Conservation (phyloP, 2,113 vertebrate species). For the Prionailurus viverrinus region DNA sequence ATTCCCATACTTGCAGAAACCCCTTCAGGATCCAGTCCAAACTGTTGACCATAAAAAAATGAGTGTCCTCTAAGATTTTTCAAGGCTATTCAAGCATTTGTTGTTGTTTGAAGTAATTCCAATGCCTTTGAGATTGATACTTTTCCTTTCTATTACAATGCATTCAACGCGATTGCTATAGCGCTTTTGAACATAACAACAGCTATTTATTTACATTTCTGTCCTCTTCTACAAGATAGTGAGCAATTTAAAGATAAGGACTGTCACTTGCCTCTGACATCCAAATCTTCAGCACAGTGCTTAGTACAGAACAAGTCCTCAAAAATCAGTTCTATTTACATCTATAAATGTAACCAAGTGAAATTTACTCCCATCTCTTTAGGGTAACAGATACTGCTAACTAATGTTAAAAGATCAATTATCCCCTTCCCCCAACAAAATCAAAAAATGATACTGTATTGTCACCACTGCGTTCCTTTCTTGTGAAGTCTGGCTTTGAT, state of each 20-base stretch:
- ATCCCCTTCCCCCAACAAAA: background rate
- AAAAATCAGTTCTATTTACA: background rate
- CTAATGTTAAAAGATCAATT: background rate
- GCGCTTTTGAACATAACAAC: background rate
- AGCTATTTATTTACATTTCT: background rate
- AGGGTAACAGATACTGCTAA: background rate
- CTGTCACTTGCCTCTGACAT: background rate
- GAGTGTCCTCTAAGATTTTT: background rate
- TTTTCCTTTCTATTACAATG: background rate
- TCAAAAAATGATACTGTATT: background rate
- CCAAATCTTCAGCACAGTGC: background rate
- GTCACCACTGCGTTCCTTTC: background rate
- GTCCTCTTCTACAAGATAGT: background rate
- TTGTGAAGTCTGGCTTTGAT: background rate
- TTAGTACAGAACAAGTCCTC: background rate
- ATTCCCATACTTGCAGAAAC: background rate
- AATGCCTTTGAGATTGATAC: background rate
- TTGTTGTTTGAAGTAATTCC: background rate
- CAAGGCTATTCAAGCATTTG: background rate
- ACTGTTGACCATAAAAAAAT: background rate
- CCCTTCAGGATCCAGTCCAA: background rate
- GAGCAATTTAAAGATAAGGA: background rate
- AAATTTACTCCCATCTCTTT: background rate
- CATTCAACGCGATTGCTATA: background rate
- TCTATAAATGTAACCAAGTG: background rate